A percentile compares a stretch with the other conserved stretches of the same genome.
phyloP scores from a whole-genome alignment of 2,113 vertebrate species.

The Sebastes fasciatus region DNA sequence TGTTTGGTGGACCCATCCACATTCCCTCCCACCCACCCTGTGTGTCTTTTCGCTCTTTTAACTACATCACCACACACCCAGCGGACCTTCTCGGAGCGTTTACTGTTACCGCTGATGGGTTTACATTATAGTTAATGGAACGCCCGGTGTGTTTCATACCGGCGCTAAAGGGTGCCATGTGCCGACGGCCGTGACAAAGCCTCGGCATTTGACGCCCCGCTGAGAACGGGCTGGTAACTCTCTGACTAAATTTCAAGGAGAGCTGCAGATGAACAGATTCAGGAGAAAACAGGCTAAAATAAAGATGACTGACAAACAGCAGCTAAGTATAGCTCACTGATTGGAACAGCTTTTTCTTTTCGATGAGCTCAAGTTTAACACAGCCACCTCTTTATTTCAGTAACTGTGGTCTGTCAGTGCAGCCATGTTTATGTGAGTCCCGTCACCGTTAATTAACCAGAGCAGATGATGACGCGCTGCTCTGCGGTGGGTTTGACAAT shows the following conservation, averaged over 20 bases:
- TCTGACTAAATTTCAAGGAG: not conserved
- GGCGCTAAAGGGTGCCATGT: too few species aligned
- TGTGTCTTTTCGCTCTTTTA: too few species aligned
- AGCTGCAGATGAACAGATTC: slow-evolving; percentile 6
- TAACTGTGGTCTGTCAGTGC: slow-evolving; percentile 1
- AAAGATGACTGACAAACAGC: slow-evolving; percentile 12
- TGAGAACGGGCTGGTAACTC: too few species aligned
- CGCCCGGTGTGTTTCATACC: too few species aligned
- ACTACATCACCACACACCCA: too few species aligned
- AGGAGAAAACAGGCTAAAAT: slow-evolving; percentile 2
- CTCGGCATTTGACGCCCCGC: too few species aligned
- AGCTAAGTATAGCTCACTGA: slow-evolving; percentile 23
- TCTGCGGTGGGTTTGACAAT: not conserved
- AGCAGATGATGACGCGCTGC: slow-evolving; percentile 4
- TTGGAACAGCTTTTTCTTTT: not conserved
- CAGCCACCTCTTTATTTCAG: slow-evolving; percentile 12
- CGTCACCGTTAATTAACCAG: slow-evolving; percentile 17
- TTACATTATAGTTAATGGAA: too few species aligned
- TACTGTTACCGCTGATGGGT: too few species aligned
- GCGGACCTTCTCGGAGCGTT: too few species aligned
- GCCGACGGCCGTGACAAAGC: too few species aligned
- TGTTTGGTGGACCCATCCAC: too few species aligned
- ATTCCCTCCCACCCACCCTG: too few species aligned
- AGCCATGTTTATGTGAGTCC: slow-evolving; percentile 10
- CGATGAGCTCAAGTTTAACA: slow-evolving; percentile 18